Conservation (phyloP, 2,113 vertebrate species). For the Scomber scombrus region DNA sequence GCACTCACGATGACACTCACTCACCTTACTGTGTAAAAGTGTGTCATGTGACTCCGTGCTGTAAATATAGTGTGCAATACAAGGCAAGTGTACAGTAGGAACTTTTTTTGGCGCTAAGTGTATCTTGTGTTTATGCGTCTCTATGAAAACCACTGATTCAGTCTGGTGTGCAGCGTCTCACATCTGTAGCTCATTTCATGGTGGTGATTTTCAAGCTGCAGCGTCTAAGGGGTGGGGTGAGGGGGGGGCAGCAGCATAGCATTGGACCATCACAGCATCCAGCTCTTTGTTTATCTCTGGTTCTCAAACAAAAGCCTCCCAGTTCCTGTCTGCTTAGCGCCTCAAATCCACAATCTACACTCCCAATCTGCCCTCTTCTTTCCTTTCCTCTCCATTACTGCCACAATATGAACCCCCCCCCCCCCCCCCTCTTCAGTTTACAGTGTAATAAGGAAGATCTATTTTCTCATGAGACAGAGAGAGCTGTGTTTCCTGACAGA, state of each 20-base stretch:
- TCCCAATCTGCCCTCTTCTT: not conserved
- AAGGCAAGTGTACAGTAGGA: not conserved
- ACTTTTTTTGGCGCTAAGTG: no score
- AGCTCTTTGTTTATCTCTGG: constrained; percentile 61
- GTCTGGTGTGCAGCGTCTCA: constrained; percentile 8
- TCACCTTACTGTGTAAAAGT: no score
- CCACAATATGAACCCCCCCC: constrained; percentile 29
- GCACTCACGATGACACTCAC: no score
- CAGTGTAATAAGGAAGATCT: not conserved
- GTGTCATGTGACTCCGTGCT: no score
- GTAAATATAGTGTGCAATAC: not conserved
- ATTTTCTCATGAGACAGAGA: constrained; percentile 6
- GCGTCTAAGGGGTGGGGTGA: constrained; percentile 7
- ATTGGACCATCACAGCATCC: constrained; percentile 67
- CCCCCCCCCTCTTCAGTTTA: constrained; percentile 21
- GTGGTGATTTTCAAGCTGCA: constrained; percentile 14
- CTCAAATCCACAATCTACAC: constrained; percentile 51
- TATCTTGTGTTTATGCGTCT: not conserved
- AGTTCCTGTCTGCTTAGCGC: constrained; percentile 56
- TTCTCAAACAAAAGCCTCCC: constrained; percentile 61
- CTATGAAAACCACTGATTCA: not conserved
- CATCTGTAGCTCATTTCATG: constrained; percentile 67
- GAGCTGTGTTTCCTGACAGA: constrained; percentile 24
- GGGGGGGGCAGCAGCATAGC: constrained; percentile 21
- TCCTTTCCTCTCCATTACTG: constrained; percentile 6